phyloP scores from a whole-genome alignment of 2,888 invertebrate genomes.

The Drepanosiphum platanoidis region DNA sequence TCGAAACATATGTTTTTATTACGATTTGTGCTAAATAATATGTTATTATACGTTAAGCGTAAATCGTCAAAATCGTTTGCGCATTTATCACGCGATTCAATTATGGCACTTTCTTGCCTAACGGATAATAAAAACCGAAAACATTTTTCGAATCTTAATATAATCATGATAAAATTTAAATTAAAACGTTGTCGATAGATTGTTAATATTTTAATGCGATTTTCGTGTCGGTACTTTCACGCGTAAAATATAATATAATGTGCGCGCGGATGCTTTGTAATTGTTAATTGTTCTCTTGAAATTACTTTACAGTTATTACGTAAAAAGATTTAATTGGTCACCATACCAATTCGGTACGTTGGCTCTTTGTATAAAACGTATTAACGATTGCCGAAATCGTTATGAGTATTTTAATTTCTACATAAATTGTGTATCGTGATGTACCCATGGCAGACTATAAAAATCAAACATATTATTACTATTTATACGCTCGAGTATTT shows the following conservation, averaged over 20 bases:
- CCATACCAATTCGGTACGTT: not conserved
- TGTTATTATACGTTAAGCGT: too few relatives aligned
- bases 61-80: too few relatives aligned
- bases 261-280: not conserved
- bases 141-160: not conserved
- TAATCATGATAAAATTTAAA: not conserved
- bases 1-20: not conserved
- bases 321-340: not conserved
- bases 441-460: too few relatives aligned
- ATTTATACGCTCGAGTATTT: too few relatives aligned
- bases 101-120: not conserved
- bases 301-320: not conserved
- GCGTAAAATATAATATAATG: not conserved
- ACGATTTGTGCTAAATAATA: too few relatives aligned
- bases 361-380: not conserved
- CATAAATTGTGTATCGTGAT: slow-evolving; percentile 3
- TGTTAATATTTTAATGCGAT: not conserved
- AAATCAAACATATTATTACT: too few relatives aligned
- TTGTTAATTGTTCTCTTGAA: not conserved
- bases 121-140: not conserved
- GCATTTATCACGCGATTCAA: not conserved
- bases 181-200: not conserved
- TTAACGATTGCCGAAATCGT: not conserved
- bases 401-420: not conserved
- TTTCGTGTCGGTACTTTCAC: slow-evolving; percentile 5